These are phyloP conservation scores for Medauroidea extradentata DNA, from an alignment of 1,140 invertebrate genomes.

Conservation along the genomic window DNA sequence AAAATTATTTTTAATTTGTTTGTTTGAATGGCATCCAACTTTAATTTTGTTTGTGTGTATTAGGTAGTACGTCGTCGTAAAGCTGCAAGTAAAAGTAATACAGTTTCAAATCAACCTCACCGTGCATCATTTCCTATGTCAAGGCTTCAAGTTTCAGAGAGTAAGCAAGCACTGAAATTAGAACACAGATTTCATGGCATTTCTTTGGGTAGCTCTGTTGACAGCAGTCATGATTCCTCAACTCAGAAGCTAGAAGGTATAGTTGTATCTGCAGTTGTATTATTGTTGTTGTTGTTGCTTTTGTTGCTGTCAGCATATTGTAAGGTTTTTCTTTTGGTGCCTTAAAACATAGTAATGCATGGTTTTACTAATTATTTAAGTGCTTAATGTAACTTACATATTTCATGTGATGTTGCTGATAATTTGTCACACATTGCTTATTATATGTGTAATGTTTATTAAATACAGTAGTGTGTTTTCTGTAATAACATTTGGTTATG, in stretches of 20 bases:
- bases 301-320: too few species aligned
- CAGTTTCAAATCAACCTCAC: constrained; percentile 24
- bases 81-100: constrained; percentile 33
- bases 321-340: too few species aligned
- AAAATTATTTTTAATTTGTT: neutral
- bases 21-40: neutral
- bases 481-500: too few species aligned
- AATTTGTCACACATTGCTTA: too few species aligned
- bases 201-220: constrained; percentile 8
- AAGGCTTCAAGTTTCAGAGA: constrained; percentile 41
- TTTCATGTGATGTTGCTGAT: too few species aligned
- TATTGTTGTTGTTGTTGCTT: too few species aligned
- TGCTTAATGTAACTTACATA: too few species aligned
- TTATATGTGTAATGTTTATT: too few species aligned
- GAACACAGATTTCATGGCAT: constrained; percentile 27
- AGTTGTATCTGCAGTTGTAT: constrained; percentile 19
- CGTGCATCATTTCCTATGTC: constrained; percentile 59
- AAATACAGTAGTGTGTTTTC: too few species aligned
- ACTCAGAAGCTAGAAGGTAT: constrained; percentile 39
- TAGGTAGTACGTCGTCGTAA: constrained; percentile 49
- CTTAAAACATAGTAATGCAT: too few species aligned
- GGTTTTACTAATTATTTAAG: too few species aligned
- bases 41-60: neutral
- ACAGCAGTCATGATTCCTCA: constrained; percentile 34
- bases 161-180: constrained; percentile 38